Base-by-base conservation (phyloP, 2,113 vertebrate species). In the Mustela lutreola region DNA sequence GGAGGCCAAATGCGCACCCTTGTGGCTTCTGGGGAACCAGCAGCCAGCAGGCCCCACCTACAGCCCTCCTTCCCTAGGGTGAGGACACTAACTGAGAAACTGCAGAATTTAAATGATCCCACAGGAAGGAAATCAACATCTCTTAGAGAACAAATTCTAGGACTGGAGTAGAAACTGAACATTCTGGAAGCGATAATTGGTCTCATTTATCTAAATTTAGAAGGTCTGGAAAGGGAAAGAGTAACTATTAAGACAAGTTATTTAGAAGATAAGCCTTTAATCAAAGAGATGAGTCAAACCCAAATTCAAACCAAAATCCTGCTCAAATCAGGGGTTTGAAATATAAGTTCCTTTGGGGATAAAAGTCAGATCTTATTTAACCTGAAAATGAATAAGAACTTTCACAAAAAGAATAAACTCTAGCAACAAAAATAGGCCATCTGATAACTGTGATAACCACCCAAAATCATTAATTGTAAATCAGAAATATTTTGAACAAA, bases 201-300 rank as follows among this genome's bases (percentile, higher is more conserved):
- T 88, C 92, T 97, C 97, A 97, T 97, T 97, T 96, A 98, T 97
- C 97, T 98, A 98, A 98, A 98, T 98, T 98, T 98, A 98, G 97
- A 97, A 97, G 91, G 93, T 96, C 89, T 97, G 58, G 84, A 94
- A 98, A 97, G 90, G 88, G 94, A 97, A 96, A 95, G 97, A 97
- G 76, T 97, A 96, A 97, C 97, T 96, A 97, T 98, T 97, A 97
- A 97, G 94, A 97, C 73, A 60, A 89, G 95, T 97, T 98, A 97
- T 97, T 98, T 97, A 96, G 97, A 94, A 97, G 94, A 96, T 98
- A 97, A 96, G 96, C 91, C 94, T 97, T 98, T 98, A 97, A 98
- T 97, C 97, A 98, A 97, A 97, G 88, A 97, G 90, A 98, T 97
- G 97, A 98, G 92, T 96, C 94, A 98, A 97, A 90, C 78, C 90